Evolutionary conservation across 1,140 invertebrate species (phyloP).

Genomic region (Calosoma granatense): DNA sequence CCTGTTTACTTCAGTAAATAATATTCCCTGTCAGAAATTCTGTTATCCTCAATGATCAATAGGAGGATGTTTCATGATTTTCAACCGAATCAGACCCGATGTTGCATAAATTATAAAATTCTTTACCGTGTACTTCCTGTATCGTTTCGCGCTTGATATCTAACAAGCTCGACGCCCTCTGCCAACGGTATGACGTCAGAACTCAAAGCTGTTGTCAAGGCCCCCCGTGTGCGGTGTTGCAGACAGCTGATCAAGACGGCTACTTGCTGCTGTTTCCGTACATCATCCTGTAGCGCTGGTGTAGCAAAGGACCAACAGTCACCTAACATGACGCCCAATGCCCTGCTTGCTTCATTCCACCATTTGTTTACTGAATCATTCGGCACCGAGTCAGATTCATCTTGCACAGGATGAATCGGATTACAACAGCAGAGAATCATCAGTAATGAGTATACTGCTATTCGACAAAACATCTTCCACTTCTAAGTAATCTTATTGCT

Average conservation of each 20-base stretch:
- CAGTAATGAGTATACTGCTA: no score
- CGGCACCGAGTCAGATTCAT: neutral
- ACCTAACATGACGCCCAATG: neutral
- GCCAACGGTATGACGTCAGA: constrained; percentile 30
- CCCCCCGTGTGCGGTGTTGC: neutral
- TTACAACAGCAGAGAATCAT: neutral
- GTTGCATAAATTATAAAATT: neutral
- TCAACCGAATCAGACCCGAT: neutral
- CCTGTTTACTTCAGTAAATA: no score
- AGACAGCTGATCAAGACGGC: neutral
- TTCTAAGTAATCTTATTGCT: no score
- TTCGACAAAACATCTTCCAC: no score
- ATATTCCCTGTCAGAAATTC: no score
- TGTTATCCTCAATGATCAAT: no score
- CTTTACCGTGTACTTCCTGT: neutral
- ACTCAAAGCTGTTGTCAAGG: constrained; percentile 16
- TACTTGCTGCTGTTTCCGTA: neutral
- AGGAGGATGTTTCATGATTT: no score
- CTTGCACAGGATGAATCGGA: neutral
- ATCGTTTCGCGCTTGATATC: constrained; percentile 12
- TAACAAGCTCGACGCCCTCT: constrained; percentile 29
- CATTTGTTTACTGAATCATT: neutral
- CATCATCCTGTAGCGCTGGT: neutral
- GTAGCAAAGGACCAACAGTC: neutral
- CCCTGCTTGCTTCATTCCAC: neutral